These are phyloP conservation scores for Holacanthus passer DNA, from an alignment of 2,113 vertebrate species.

Conservation along the genomic window DNA sequence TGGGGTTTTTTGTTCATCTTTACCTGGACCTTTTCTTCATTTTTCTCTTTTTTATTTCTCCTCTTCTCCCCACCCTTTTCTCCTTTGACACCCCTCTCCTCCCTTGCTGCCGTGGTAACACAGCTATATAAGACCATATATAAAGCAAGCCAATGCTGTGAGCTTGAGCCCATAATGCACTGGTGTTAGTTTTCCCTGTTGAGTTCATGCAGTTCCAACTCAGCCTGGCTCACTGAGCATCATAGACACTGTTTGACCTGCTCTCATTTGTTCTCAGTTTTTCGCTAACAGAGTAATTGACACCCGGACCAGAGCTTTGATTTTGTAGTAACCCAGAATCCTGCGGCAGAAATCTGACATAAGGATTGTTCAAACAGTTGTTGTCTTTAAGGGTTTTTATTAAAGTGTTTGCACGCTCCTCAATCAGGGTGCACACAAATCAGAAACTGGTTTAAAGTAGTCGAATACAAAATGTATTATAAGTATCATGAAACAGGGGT, in stretches of 20 bases:
- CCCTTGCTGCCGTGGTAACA: conserved; percentile 44
- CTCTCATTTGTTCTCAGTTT: conserved; percentile 3
- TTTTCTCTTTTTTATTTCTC: conserved; percentile 71
- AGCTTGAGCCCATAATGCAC: conserved; percentile 75
- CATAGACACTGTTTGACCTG: conserved; percentile 4
- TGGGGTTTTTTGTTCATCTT: neutral
- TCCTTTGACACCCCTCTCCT: neutral
- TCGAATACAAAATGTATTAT: no score
- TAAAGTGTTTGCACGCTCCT: no score
- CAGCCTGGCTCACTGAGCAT: conserved; percentile 40
- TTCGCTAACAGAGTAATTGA: conserved; percentile 6
- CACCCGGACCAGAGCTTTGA: neutral
- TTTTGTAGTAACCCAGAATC: conserved; percentile 17
- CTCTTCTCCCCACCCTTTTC: neutral
- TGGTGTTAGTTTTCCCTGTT: conserved; percentile 71
- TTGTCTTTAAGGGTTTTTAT: no score
- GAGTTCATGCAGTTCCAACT: conserved; percentile 73
- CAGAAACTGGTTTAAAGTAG: no score
- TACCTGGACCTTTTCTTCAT: conserved; percentile 83
- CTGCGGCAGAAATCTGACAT: no score
- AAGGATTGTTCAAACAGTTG: no score
- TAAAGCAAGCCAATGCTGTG: conserved; percentile 59
- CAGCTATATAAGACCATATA: conserved; percentile 41
- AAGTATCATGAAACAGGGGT: no score
- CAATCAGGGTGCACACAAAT: no score